Evolutionary conservation across 2,113 vertebrate species (phyloP), one percentile per base, ranked within the genome.

Genomic region (Seriola quinqueradiata): DNA sequence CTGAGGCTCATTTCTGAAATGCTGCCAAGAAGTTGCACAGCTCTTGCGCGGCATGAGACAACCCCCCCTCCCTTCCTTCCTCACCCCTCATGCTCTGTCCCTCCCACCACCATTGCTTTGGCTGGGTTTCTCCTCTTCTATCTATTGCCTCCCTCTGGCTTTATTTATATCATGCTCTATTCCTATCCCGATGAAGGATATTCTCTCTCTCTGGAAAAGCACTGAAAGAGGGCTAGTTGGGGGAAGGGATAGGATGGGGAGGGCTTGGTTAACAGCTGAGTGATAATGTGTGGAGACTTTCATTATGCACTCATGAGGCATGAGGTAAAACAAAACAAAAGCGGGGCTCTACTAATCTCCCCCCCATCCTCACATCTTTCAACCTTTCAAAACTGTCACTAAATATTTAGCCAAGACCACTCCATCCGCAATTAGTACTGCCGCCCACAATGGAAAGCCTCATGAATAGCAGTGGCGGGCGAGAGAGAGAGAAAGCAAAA

Each of bases 1-100:
- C 90, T 92, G 92, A 95, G 95, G 94, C 93, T 96, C 95, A 95
- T 96, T 94, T 93, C 94, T 96, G 95, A 94, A 94, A 93, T 83
- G 90, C 95, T 96, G 96, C 96, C 96, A 96, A 96, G 92, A 93
- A 95, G 93, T 95, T 95, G 92, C 93, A 93, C 90, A 91, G 92
- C 87, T 92, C 91, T 93, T 92, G 89, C 90, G 70, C 94, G 94
- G 82, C 68, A 92, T 95, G 93, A 94, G 88, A 96, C 95, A 92
- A 68, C 82, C 73, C 70, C 79, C 72, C 84, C 80, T 68, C 82
- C 90, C 84, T 89, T 83, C 92, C 93, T 90, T 86, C 92, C 91
- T 90, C 83, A 79, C 85, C 82, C 83, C 86, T 92, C 87, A 83
- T 77, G 63, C 87, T 83, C 71, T 0, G 77, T 87, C 87, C 90